Evolutionary conservation across 2,888 invertebrate species (phyloP), one percentile per base, ranked within the genome.

Genomic region (Cataglyphis altisquamis): DNA sequence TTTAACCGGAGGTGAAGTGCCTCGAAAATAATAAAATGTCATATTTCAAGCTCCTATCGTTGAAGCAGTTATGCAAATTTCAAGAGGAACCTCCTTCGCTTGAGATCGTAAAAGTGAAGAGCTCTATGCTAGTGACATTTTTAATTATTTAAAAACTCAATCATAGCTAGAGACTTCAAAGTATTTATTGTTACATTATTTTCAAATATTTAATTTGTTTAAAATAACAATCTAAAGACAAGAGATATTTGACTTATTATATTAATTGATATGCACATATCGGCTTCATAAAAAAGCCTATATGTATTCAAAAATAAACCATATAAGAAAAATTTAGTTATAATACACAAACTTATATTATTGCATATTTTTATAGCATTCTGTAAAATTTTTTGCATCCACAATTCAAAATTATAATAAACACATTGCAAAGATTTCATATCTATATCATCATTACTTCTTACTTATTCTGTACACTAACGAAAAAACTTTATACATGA

Each of bases 41-140:
- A 92, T 92, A 92, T 92, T 91, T 92, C 91, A 92, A 87, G 87
- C 90, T 86, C 86, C 92, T 87, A 89, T 90, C 88, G 90, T 84
- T 87, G 88, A 90, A 90, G 91, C 89, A 89, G 92, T 91, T 91
- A 93, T 93, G 92, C 93, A 93, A 93, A 93, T 93, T 92, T 93
- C 91, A 91, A 92, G 92, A 89, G 92, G 89, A 67, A 85, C 90
- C 86, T 88, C 84, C 85, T 86, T 85, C 84, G 85, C 90, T 91
- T 83, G 88, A 88, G 87, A 88, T 86, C 75, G 86, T 85, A 91
- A 91, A 87, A 88, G 90, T 83, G 82, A 74, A 81, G 86, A 84
- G 87, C 86, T 89, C 92, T 93, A n/a, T 52, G 92, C 90, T 82
- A 88, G 89, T 93, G 92, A 93, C 92, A 91, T 93, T 93, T 93